Evolutionary conservation across 2,797 vertebrate species (phyloP).

Genomic region (Sparus aurata): DNA sequence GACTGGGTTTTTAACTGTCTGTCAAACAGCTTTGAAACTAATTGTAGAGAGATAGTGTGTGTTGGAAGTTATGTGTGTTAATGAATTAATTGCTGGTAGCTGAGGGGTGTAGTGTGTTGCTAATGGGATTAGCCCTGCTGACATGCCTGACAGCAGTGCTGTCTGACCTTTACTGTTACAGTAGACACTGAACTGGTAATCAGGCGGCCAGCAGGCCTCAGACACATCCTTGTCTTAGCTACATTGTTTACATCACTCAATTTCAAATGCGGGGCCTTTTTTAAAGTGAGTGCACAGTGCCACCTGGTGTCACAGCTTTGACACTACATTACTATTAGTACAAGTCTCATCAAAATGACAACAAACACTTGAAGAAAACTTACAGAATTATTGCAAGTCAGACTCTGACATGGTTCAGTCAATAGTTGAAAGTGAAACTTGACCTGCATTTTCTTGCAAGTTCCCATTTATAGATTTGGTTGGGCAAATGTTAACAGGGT

Average conservation of each 20-base stretch:
- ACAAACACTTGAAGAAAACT: neutral
- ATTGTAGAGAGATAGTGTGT: neutral
- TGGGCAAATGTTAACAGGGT: neutral
- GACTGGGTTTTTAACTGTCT: neutral
- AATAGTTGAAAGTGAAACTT: neutral
- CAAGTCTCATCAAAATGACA: neutral
- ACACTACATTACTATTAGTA: conserved; percentile 9
- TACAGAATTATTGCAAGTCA: neutral
- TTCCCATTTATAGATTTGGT: neutral
- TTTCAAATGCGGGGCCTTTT: neutral
- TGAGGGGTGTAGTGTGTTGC: conserved; percentile 15
- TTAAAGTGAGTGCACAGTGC: conserved; percentile 6
- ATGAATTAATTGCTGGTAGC: neutral
- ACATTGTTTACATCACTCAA: neutral
- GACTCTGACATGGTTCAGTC: neutral
- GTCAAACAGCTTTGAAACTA: neutral
- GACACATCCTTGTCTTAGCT: too few relatives aligned
- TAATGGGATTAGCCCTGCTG: conserved; percentile 56
- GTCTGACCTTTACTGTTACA: conserved; percentile 31
- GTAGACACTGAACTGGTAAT: conserved; percentile 5
- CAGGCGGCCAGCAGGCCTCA: neutral
- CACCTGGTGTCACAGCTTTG: conserved; percentile 41
- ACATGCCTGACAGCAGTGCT: conserved; percentile 12
- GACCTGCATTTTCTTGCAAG: neutral
- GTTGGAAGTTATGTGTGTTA: conserved; percentile 2